Evolutionary conservation across 2,113 vertebrate genomes (phyloP).

Genomic region (Labeo rohita): DNA sequence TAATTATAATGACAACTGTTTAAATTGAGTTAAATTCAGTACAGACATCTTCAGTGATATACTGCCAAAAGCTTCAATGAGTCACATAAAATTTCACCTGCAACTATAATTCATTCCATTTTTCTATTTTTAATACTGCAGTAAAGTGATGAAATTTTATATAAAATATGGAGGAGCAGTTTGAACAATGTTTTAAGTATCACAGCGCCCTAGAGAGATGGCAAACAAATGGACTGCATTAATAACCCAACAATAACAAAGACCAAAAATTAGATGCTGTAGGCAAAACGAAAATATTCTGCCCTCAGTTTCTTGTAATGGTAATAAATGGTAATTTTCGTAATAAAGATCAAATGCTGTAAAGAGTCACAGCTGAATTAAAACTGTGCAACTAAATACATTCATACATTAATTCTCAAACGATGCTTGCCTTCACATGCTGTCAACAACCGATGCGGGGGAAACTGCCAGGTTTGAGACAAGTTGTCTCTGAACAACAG

Average conservation of each 20-base stretch:
- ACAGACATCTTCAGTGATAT: not conserved
- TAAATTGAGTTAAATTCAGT: not conserved
- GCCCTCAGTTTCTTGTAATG: not conserved
- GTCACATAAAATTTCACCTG: not conserved
- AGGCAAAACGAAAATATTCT: slow-evolving; percentile 5
- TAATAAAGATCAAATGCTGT: slow-evolving; percentile 26
- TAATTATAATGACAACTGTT: not conserved
- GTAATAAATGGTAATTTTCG: not conserved
- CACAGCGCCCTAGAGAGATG: slow-evolving; percentile 1
- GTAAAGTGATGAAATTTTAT: not conserved
- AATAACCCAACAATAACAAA: slow-evolving; percentile 23
- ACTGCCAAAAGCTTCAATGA: not conserved
- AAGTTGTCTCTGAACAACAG: not conserved
- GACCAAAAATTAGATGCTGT: not conserved
- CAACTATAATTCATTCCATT: not conserved
- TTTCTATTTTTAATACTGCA: slow-evolving; percentile 10
- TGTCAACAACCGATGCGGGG: not conserved
- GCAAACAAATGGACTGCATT: slow-evolving; percentile 31
- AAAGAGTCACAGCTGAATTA: slow-evolving; percentile 3
- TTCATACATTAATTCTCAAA: not conserved
- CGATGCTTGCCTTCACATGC: not conserved
- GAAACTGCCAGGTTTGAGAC: not conserved
- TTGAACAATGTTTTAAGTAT: slow-evolving; percentile 21
- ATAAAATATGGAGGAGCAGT: slow-evolving; percentile 17
- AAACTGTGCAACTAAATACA: slow-evolving; percentile 5